Percentiles rank a stretch among this genome's conserved stretches.
These are phyloP conservation scores for Oreochromis niloticus DNA, from an alignment of 2,113 vertebrate species.

Conservation along the genomic window DNA sequence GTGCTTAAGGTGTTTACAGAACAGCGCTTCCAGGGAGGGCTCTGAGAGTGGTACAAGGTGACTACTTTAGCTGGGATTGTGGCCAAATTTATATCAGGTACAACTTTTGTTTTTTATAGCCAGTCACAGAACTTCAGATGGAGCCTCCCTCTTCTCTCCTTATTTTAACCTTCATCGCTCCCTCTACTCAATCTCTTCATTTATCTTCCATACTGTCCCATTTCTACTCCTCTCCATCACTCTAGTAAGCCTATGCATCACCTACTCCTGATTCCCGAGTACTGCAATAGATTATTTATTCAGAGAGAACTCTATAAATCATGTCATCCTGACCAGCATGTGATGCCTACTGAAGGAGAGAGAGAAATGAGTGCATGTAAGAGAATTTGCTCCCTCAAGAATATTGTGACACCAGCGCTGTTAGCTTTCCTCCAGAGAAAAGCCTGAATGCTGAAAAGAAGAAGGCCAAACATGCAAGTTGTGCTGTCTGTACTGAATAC, in stretches of 20 bases:
- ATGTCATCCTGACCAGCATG: constrained; percentile 36
- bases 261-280: constrained; percentile 10
- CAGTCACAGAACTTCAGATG: not conserved
- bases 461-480: constrained; percentile 19
- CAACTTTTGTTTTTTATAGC: not conserved
- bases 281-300: constrained; percentile 60
- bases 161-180: constrained; percentile 5
- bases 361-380: not conserved
- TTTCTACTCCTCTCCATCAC: constrained; percentile 17
- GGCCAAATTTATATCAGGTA: not conserved
- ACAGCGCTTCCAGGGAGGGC: not conserved
- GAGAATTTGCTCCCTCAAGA: not conserved
- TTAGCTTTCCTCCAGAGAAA: not conserved
- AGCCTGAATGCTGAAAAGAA: not conserved
- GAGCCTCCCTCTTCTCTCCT: not conserved
- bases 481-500: not conserved
- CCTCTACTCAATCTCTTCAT: not conserved
- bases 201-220: not conserved
- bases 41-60: not conserved
- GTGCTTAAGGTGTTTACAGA: not conserved
- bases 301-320: constrained; percentile 58
- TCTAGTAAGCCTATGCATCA: constrained; percentile 5
- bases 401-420: not conserved
- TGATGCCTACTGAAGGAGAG: not conserved
- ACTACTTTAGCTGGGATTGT: not conserved